Conservation (phyloP, 1,140 invertebrate genomes). For the Calosoma granatense region DNA sequence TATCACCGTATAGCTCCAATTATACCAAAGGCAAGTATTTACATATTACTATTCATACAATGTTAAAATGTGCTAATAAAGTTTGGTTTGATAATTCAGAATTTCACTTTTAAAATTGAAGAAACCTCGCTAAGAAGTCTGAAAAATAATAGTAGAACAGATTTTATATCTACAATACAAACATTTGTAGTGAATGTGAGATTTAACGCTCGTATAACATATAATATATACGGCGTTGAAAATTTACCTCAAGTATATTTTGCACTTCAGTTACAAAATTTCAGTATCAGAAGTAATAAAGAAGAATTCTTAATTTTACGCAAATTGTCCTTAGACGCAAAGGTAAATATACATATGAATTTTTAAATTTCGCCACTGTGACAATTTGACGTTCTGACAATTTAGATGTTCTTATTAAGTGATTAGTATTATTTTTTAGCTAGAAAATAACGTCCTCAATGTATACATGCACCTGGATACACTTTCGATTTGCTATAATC, state of each 20-base stretch:
- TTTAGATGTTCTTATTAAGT: too few species aligned
- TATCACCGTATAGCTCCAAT: conserved; percentile 48
- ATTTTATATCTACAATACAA: conserved; percentile 33
- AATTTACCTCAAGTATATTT: conserved; percentile 47
- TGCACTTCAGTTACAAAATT: conserved; percentile 51
- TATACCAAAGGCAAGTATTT: conserved; percentile 56
- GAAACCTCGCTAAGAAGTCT: conserved; percentile 55
- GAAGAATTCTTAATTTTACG: conserved; percentile 54
- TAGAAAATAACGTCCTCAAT: conserved; percentile 54
- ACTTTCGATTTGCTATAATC: conserved; percentile 58
- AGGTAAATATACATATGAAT: too few species aligned
- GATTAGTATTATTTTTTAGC: conserved; percentile 41
- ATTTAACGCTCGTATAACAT: conserved; percentile 26
- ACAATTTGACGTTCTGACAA: too few species aligned
- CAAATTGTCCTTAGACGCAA: conserved; percentile 59
- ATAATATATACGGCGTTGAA: conserved; percentile 20
- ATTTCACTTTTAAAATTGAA: conserved; percentile 58
- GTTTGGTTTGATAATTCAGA: conserved; percentile 35
- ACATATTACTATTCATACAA: conserved; percentile 10
- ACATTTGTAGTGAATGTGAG: conserved; percentile 37
- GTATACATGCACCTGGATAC: conserved; percentile 57
- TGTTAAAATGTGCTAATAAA: too few species aligned
- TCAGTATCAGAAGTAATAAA: conserved; percentile 47
- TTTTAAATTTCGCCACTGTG: too few species aligned
- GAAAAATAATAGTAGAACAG: conserved; percentile 46